Percentiles rank a stretch among this genome's conserved stretches.
Conservation (phyloP, 2,888 invertebrate species). For the Hololepta plana region DNA sequence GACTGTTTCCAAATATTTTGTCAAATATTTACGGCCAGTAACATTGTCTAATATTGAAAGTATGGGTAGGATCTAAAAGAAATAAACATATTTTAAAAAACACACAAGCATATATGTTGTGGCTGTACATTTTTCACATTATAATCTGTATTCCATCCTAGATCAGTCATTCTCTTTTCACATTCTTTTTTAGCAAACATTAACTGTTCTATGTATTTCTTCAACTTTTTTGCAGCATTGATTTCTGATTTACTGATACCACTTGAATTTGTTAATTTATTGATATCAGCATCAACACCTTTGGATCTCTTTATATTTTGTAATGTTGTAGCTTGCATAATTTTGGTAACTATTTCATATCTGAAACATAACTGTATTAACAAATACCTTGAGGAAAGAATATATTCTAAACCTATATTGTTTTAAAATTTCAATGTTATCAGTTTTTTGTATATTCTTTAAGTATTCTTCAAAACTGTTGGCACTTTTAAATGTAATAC, state of each 20-base stretch:
- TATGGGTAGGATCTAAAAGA: conserved; percentile 46
- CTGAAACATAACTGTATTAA: conserved; percentile 24
- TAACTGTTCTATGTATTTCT: conserved; percentile 67
- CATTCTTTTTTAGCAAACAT: conserved; percentile 66
- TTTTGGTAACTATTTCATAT: conserved; percentile 76
- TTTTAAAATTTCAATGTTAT: conserved; percentile 66
- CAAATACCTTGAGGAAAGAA: conserved; percentile 1
- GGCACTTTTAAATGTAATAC: conserved; percentile 70
- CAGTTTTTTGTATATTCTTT: conserved; percentile 62
- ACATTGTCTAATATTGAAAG: conserved; percentile 59
- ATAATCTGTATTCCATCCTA: conserved; percentile 59
- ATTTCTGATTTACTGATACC: conserved; percentile 58
- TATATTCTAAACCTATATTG: conserved; percentile 14
- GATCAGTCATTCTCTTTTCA: conserved; percentile 51
- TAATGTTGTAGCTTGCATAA: conserved; percentile 84
- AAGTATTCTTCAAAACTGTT: conserved; percentile 82
- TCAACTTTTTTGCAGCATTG: conserved; percentile 62
- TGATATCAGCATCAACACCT: conserved; percentile 52
- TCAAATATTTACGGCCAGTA: conserved; percentile 61
- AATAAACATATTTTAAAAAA: conserved; percentile 2
- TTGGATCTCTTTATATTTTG: conserved; percentile 78
- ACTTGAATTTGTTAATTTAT: conserved; percentile 30
- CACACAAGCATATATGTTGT: neutral
- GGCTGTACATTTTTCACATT: conserved; percentile 14
- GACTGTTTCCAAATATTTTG: conserved; percentile 64